Evolutionary conservation across 2,113 vertebrate species (phyloP).

Genomic region (Phalacrocorax pelagicus): DNA sequence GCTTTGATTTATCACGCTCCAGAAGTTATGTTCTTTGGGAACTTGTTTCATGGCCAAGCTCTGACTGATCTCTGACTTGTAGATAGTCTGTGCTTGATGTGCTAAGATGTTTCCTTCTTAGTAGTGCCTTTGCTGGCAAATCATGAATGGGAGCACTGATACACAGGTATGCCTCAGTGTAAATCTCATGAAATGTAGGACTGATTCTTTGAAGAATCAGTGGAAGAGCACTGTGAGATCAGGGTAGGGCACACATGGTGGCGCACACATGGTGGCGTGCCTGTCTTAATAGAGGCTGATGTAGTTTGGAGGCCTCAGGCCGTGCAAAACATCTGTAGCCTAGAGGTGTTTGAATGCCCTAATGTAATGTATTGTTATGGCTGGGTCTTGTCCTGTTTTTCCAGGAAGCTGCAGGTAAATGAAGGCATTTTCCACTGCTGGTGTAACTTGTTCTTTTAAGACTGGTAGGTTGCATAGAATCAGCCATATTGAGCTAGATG

Average conservation of each 20-base stretch:
- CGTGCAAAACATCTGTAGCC: not conserved
- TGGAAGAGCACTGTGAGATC: not conserved
- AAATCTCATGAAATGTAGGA: not conserved
- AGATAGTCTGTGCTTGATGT: not conserved
- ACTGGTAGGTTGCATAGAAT: not conserved
- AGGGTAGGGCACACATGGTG: not conserved
- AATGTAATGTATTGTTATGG: not conserved
- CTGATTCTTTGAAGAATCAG: not conserved
- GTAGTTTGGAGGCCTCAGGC: not conserved
- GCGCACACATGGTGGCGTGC: rapidly evolving
- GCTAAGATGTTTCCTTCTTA: not conserved
- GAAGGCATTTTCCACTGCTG: not conserved
- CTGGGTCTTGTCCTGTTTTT: not conserved
- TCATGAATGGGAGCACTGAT: not conserved
- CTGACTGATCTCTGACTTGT: not conserved
- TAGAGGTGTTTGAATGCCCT: not conserved
- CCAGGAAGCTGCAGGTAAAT: not conserved
- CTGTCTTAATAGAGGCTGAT: not conserved
- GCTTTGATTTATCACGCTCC: not conserved
- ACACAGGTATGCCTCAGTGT: not conserved
- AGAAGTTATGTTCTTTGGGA: not conserved
- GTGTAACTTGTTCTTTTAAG: not conserved
- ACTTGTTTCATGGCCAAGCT: not conserved
- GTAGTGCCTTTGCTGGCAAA: not conserved
- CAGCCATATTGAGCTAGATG: not conserved